Evolutionary conservation across 30 jellyfish, hydroid and myxozoan species (phyloP).

Genomic region (Chironex yamaguchii): DNA sequence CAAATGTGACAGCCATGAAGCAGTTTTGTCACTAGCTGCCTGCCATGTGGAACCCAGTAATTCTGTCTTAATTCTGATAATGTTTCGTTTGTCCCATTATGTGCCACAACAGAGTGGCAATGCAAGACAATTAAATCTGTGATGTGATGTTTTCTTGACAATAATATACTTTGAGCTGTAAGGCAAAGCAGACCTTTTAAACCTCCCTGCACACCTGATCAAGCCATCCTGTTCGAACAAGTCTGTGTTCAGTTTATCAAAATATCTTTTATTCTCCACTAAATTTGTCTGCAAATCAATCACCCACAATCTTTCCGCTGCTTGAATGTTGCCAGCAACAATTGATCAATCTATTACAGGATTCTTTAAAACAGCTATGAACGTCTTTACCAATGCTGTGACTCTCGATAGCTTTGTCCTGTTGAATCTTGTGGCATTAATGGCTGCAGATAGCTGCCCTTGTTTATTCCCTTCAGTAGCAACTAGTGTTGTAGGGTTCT

Average conservation of each 20-base stretch:
- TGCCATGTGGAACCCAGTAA: slow-evolving; percentile 37
- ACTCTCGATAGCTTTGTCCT: not conserved
- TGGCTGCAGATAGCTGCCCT: not conserved
- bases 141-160: slow-evolving; percentile 18
- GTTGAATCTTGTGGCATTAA: not conserved
- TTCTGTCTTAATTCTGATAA: slow-evolving; percentile 16
- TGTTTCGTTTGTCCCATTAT: slow-evolving; percentile 27
- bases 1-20: slow-evolving; percentile 7
- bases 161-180: not conserved
- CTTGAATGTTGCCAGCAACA: slow-evolving; percentile 1
- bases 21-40: slow-evolving; percentile 17
- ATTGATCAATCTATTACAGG: not conserved
- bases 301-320: slow-evolving; percentile 24
- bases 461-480: not conserved
- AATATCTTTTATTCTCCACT: not conserved
- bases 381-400: slow-evolving; percentile 5
- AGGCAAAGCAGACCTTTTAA: not conserved
- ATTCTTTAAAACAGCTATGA: slow-evolving; percentile 7
- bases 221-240: slow-evolving; percentile 18
- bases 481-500: not conserved
- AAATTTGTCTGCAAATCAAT: slow-evolving; percentile 14
- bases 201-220: slow-evolving; percentile 13
- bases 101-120: slow-evolving; percentile 12
- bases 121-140: slow-evolving; percentile 11
- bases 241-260: not conserved